Evolutionary conservation across 2,797 vertebrate genomes (phyloP).

Genomic region (Epinephelus malabaricus): DNA sequence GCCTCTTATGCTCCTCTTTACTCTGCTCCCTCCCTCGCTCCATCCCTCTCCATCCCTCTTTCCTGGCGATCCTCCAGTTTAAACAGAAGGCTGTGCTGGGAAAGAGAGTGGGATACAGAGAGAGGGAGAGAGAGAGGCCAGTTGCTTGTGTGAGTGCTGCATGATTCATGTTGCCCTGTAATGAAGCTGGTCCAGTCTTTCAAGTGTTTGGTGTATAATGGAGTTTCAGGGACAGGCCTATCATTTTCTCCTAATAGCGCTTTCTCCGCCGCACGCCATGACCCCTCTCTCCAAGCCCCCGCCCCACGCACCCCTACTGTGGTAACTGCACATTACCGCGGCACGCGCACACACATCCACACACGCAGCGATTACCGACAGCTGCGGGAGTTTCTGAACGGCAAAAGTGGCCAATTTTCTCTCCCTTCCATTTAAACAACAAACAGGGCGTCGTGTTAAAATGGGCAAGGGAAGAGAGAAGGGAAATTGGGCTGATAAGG

Average conservation of each 20-base stretch:
- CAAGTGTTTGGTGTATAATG: constrained; percentile 89
- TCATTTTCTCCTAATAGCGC: constrained; percentile 93
- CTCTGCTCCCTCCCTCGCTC: constrained; percentile 42
- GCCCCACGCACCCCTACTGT: constrained; percentile 67
- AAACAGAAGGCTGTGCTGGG: constrained; percentile 83
- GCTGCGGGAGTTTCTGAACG: constrained; percentile 86
- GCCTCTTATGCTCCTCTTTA: constrained; percentile 58
- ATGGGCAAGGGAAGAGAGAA: constrained; percentile 71
- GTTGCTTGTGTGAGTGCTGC: constrained; percentile 81
- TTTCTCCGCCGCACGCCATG: constrained; percentile 84
- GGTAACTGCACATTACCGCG: constrained; percentile 79
- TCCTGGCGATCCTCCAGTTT: constrained; percentile 81
- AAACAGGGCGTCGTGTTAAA: constrained; percentile 86
- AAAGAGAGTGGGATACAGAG: constrained; percentile 49
- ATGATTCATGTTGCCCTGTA: constrained; percentile 88
- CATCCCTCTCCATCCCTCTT: constrained; percentile 41
- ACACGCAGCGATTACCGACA: constrained; percentile 82
- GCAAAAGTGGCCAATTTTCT: constrained; percentile 90
- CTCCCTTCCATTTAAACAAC: constrained; percentile 88
- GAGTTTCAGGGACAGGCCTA: constrained; percentile 92
- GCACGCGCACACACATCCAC: constrained; percentile 49
- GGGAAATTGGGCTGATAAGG: constrained; percentile 81
- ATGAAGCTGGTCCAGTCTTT: constrained; percentile 87
- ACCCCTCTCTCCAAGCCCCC: constrained; percentile 76
- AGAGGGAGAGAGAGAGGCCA: constrained; percentile 33